Evolutionary conservation across 64 coral and sea anemone genomes (phyloP).

Genomic region (Dendronephthya gigantea): DNA sequence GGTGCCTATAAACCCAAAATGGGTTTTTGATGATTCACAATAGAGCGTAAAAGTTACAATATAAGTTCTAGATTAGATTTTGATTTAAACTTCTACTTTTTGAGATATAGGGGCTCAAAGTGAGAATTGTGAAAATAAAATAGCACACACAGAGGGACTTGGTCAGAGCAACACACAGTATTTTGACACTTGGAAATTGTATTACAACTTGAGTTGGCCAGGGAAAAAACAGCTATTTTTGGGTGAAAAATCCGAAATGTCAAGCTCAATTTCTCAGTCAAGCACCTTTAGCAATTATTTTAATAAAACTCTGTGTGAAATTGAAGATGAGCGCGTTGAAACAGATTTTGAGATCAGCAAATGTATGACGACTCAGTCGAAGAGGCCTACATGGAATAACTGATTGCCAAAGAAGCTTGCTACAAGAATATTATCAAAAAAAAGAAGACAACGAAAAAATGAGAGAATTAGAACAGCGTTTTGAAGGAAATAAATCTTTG

Average conservation of each 20-base stretch:
- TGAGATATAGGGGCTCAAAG: neutral
- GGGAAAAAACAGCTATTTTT: neutral
- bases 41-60: neutral
- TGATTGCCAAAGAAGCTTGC: too few relatives aligned
- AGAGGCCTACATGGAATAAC: too few relatives aligned
- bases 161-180: neutral
- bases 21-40: neutral
- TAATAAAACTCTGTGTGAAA: neutral
- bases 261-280: neutral
- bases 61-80: conserved; percentile 3
- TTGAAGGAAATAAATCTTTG: too few relatives aligned
- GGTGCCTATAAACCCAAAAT: conserved; percentile 13
- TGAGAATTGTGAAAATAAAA: neutral
- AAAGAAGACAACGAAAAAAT: neutral
- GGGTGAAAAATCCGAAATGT: neutral
- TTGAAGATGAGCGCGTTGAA: neutral
- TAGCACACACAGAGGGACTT: neutral
- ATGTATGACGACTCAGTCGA: neutral
- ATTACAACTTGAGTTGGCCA: neutral
- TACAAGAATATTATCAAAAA: too few relatives aligned
- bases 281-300: neutral
- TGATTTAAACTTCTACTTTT: too few relatives aligned
- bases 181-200: neutral
- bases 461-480: too few relatives aligned
- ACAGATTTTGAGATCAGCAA: neutral